These are phyloP conservation scores for Epirrhoe alternata DNA, from an alignment of 2,888 invertebrate genomes.

Conservation along the genomic window DNA sequence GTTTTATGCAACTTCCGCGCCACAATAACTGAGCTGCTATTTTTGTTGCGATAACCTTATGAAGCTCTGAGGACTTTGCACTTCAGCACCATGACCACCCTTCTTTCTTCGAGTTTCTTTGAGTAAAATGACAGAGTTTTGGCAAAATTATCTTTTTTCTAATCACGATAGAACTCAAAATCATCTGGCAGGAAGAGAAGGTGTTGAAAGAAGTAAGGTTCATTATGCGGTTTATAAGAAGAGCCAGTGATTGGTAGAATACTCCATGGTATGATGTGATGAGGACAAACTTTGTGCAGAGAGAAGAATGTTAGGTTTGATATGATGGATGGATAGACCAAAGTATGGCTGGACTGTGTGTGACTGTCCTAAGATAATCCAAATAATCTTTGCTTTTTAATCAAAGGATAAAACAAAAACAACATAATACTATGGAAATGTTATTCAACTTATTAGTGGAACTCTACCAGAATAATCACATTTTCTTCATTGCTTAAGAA, in stretches of 20 bases:
- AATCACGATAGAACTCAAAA: no score
- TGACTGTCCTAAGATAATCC: background rate
- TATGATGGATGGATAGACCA: no score
- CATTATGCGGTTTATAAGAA: background rate
- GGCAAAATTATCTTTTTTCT: no score
- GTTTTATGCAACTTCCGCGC: conserved; percentile 21
- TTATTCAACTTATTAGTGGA: conserved; percentile 11
- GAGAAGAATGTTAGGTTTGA: no score
- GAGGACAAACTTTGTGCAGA: no score
- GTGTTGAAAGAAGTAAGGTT: background rate
- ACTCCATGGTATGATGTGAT: no score
- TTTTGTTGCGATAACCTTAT: conserved; percentile 8
- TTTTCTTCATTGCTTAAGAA: conserved; percentile 10
- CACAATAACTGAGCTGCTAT: conserved; percentile 25
- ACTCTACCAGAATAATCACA: conserved; percentile 15
- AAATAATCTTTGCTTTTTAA: background rate
- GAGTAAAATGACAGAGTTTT: no score
- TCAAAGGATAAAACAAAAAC: background rate
- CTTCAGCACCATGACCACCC: no score
- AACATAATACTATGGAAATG: background rate
- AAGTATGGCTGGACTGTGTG: no score
- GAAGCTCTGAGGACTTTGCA: background rate
- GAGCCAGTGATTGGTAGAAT: no score
- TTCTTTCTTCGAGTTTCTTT: no score
- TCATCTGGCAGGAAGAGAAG: background rate